A percentile compares a stretch with the other conserved stretches of the same genome.
Conservation (phyloP, 2,113 vertebrate species). For the Ariopsis seemanni region DNA sequence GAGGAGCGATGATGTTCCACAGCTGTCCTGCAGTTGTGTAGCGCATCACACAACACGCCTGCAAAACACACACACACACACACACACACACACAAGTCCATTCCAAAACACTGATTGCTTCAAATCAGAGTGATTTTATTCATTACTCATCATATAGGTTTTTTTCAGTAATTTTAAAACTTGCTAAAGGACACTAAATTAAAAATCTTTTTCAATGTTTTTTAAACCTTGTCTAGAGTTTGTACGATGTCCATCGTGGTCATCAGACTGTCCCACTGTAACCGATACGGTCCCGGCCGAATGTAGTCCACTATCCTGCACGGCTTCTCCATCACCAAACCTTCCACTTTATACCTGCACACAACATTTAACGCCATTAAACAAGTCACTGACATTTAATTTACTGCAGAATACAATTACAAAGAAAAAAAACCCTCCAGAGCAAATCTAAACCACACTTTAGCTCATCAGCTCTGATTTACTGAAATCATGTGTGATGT, state of each 20-base stretch:
- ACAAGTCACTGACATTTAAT: not conserved
- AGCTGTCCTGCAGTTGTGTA: conserved; percentile 85
- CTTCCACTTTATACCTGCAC: conserved; percentile 83
- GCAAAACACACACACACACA: conserved; percentile 16
- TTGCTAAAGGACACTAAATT: not conserved
- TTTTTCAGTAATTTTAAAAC: not conserved
- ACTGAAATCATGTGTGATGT: too few species aligned
- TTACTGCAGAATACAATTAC: not conserved
- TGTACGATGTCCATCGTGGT: conserved; percentile 83
- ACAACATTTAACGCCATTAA: not conserved
- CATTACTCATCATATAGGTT: not conserved
- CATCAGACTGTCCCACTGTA: conserved; percentile 83
- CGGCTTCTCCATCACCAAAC: conserved; percentile 71
- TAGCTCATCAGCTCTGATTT: not conserved
- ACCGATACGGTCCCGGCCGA: conserved; percentile 78
- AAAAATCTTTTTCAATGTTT: not conserved
- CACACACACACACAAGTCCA: not conserved
- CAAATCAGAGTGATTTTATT: not conserved
- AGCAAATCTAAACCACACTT: not conserved
- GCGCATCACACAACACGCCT: conserved; percentile 82
- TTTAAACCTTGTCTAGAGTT: conserved; percentile 76
- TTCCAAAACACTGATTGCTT: too few species aligned
- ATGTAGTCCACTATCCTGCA: conserved; percentile 79
- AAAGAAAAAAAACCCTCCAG: not conserved
- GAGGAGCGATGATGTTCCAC: conserved; percentile 81